phyloP scores from a whole-genome alignment of 2,888 invertebrate genomes.

The Drosophila gaucha region DNA sequence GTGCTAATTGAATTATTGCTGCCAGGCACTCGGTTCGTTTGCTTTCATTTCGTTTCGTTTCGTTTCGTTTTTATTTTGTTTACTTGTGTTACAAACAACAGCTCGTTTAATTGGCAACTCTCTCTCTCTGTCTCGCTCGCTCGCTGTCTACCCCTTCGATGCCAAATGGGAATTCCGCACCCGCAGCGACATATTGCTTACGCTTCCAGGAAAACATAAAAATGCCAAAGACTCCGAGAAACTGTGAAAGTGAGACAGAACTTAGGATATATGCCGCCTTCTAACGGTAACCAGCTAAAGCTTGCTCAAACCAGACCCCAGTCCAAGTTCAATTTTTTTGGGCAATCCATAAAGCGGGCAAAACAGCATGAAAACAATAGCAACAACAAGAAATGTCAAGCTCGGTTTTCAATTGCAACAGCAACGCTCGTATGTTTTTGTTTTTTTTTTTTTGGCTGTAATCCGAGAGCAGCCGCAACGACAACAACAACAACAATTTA shows the following conservation, averaged over 20 bases:
- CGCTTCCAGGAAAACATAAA: constrained; percentile 75
- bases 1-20: constrained; percentile 83
- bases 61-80: constrained; percentile 11
- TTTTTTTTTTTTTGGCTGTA: constrained; percentile 52
- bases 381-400: constrained; percentile 61
- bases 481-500: constrained; percentile 40
- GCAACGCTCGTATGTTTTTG: constrained; percentile 40
- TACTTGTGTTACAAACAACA: constrained; percentile 34
- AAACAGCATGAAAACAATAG: constrained; percentile 53
- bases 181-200: constrained; percentile 69
- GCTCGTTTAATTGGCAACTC: constrained; percentile 65
- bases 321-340: constrained; percentile 57
- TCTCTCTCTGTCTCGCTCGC: neutral
- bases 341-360: constrained; percentile 62
- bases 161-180: constrained; percentile 42
- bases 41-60: constrained; percentile 48
- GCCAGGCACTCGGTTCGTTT: constrained; percentile 60
- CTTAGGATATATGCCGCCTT: constrained; percentile 46
- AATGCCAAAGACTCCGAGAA: constrained; percentile 51
- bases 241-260: constrained; percentile 48
- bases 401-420: constrained; percentile 76
- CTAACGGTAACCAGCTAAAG: constrained; percentile 73
- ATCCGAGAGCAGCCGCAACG: constrained; percentile 63
- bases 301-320: constrained; percentile 51
- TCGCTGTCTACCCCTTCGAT: constrained; percentile 3